These are phyloP conservation scores for Eupithecia pulchellata DNA, from an alignment of 2,888 invertebrate species.

Conservation along the genomic window DNA sequence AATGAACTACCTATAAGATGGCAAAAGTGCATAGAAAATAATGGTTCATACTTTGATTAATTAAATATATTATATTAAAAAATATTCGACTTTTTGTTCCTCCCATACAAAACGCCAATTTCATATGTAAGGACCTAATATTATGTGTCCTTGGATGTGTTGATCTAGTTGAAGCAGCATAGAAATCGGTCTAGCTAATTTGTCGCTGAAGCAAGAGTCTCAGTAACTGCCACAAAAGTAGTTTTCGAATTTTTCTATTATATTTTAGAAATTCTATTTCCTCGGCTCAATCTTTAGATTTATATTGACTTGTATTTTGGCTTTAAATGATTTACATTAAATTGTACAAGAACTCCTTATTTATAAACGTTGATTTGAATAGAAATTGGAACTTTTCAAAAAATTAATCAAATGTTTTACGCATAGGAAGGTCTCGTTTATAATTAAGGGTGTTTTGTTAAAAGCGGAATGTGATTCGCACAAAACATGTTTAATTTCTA, in stretches of 20 bases:
- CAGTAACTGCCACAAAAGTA: constrained; percentile 66
- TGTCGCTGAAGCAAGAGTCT: constrained; percentile 35
- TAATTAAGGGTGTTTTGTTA: constrained; percentile 32
- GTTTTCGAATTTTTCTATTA: constrained; percentile 39
- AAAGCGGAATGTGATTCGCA: constrained; percentile 59
- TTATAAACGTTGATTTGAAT: constrained; percentile 38
- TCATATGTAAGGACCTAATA: too few species aligned
- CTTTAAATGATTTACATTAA: constrained; percentile 58
- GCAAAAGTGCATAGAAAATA: too few species aligned
- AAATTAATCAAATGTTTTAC: background rate
- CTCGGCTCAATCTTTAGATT: constrained; percentile 55
- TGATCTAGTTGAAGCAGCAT: constrained; percentile 6
- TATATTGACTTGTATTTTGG: constrained; percentile 48
- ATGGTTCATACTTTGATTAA: too few species aligned
- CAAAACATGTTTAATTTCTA: constrained; percentile 60
- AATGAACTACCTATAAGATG: too few species aligned
- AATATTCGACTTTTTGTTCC: too few species aligned
- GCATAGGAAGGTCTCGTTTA: constrained; percentile 14
- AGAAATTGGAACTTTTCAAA: background rate
- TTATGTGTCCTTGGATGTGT: background rate
- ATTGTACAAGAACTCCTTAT: constrained; percentile 36
- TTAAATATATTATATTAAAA: too few species aligned
- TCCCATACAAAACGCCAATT: too few species aligned
- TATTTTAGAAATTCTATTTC: constrained; percentile 40
- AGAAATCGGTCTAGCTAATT: constrained; percentile 25